Evolutionary conservation across 1,140 invertebrate genomes (phyloP), one percentile per base, ranked within the genome.

Genomic region (Polypedilum pembai): DNA sequence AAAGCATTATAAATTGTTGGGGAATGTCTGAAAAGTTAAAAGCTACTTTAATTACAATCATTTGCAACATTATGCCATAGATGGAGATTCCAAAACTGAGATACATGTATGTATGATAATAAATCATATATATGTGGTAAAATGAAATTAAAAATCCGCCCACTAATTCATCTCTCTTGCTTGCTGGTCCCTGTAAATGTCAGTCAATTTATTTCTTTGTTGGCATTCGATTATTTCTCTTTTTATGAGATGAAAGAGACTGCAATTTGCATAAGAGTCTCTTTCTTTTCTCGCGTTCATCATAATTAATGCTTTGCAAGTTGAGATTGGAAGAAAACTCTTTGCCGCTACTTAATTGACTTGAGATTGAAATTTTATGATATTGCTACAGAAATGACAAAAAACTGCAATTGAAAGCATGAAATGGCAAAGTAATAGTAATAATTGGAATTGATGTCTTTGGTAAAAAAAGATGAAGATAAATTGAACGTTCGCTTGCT

Each of bases 71-170:
- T n/a, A 56, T 33, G 24, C 24, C 24, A 15, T 17, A 15, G 10
- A 17, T 56, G 45, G 65, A 69, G 65, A 69, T 69, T 69, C 65
- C 65, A 69, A 20, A 56, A 33, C 24, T 33, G 5, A 18, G 65
- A 69, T 21, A 69, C 24, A 33, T 3, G 24, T 33, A 33, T 33
- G 24, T 33, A 5, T 18, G 65, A 69, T 69, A 69, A 69, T 69
- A 69, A 69, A 69, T 69, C 65, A 69, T 69, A 21, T 69, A 17
- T 8, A 17, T 66, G 65, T 21, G 65, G 5, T 69, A 18, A 69
- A 20, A 69, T 69, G 18, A 69, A 69, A 69, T 69, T 69, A 69
- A 69, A 69, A 69, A 56, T 33, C 24, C 65, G 65, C 65, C 65
- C 65, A 69, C 65, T 7, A 69, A 56, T 56, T 56, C 12, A 56